Conservation (phyloP, 2,888 invertebrate genomes). For the Apodemia duryi region DNA sequence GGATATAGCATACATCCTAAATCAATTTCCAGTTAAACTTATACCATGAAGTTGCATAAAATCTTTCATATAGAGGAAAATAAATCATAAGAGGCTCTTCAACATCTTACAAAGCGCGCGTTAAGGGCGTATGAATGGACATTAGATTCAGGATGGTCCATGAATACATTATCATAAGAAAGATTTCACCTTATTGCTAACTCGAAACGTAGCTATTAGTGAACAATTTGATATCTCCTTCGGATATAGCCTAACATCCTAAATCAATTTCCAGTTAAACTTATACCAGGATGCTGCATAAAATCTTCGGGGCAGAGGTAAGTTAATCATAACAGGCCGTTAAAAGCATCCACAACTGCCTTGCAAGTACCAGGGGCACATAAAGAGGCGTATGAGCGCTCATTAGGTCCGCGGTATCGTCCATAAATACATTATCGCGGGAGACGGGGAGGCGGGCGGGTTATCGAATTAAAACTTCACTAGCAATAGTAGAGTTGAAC, state of each 20-base stretch:
- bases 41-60: constrained; percentile 10
- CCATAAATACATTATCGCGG: constrained; percentile 71
- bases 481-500: constrained; percentile 77
- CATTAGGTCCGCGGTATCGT: constrained; percentile 75
- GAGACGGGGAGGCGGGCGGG: constrained; percentile 46
- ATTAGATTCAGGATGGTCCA: too few relatives aligned
- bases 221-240: too few relatives aligned
- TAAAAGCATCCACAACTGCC: constrained; percentile 35
- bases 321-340: constrained; percentile 37
- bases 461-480: constrained; percentile 77
- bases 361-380: constrained; percentile 45
- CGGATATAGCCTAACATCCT: neutral
- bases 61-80: constrained; percentile 34
- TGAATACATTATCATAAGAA: too few relatives aligned
- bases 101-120: too few relatives aligned
- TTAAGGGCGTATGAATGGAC: constrained; percentile 57
- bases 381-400: constrained; percentile 71
- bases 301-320: constrained; percentile 32
- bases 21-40: constrained; percentile 13
- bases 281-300: constrained; percentile 11
- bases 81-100: constrained; percentile 37
- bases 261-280: constrained; percentile 13
- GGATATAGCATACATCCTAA: neutral
- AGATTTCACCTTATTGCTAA: too few relatives aligned
- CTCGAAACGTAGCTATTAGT: too few relatives aligned